Evolutionary conservation across 53 echinoderm and acorn worm species (phyloP), one percentile per base, ranked within the genome.

Genomic region (Henricia sp.): DNA sequence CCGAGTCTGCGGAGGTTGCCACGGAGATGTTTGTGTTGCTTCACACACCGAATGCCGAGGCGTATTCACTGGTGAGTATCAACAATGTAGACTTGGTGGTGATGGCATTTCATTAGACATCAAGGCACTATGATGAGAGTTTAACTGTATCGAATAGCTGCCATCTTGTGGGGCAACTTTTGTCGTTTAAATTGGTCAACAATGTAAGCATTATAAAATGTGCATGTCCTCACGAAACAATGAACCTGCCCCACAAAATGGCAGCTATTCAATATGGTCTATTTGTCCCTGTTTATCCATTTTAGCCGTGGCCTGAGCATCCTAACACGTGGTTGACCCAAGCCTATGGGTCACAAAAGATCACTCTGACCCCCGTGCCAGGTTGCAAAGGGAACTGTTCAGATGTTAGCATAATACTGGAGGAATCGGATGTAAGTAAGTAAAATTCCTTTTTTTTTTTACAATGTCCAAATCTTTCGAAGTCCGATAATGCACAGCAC

Each of bases 401-500:
- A 32, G 87, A 93, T 3, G 53, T 93, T 60, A 80, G 83, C 11
- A 34, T 93, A 1, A 66, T 84, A 2, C 87, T 93, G 1, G 52
- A 90, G 40, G 74, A 83, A 16, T 82, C 72, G 16, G 70, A 90
- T 70, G 86, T 87, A 17, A 90, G 93, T 93, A 83, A 90, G 93
- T 92, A 27, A 26, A 24, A 68, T 68, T 68, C 21, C 38, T 21
- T 68, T 43, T 39, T 46, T 6, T 12, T 33, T 67, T 37, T 39
- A 21, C 87, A 91, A 87, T 91, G 74, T 87, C 72, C 69, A 87
- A 83, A 39, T 65, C 72, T 48, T 67, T 65, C 6, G 51, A 73
- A 4, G 87, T 66, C 84, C 88, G 91, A 87, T 50, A 87, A 63
- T n/a, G 54, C 29, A 73, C 25, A 10, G 54, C 87, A 4, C 57